phyloP scores from a whole-genome alignment of 1,140 invertebrate species.

The Brachystomella parvula region DNA sequence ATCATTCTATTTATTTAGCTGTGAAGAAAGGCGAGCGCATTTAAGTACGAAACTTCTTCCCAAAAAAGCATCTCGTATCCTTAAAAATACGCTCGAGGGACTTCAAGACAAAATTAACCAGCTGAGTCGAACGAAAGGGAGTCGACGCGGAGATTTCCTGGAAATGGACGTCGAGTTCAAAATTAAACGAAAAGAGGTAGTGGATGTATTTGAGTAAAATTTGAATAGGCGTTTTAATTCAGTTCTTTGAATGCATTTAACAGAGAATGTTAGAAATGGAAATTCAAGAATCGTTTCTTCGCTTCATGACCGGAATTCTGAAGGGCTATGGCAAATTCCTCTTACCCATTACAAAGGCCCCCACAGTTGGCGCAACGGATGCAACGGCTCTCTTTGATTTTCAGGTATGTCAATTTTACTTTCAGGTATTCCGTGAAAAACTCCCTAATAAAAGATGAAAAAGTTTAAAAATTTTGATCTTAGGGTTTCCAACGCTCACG shows the following conservation, averaged over 20 bases:
- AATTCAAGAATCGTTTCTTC: conserved; percentile 94
- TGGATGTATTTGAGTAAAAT: neutral
- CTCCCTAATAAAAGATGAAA: neutral
- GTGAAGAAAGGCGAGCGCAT: conserved; percentile 73
- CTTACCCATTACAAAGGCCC: conserved; percentile 88
- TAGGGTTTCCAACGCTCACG: conserved; percentile 54
- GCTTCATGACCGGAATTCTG: conserved; percentile 88
- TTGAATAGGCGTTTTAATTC: conserved; percentile 3
- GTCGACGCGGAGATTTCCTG: conserved; percentile 47
- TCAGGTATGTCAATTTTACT: conserved; percentile 56
- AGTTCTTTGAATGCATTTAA: too few species aligned
- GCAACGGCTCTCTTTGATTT: conserved; percentile 90
- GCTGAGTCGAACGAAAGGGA: conserved; percentile 41
- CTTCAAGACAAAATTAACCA: conserved; percentile 54
- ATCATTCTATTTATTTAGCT: conserved; percentile 40
- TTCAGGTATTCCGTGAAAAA: neutral
- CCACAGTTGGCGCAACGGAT: conserved; percentile 87
- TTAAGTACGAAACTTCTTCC: conserved; percentile 77
- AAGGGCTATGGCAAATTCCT: conserved; percentile 85
- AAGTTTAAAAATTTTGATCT: conserved; percentile 29
- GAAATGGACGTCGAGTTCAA: conserved; percentile 63
- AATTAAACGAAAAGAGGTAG: conserved; percentile 59
- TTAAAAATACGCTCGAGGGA: conserved; percentile 63
- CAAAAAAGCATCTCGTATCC: conserved; percentile 70
- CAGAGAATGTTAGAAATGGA: conserved; percentile 77